Evolutionary conservation across 2,113 vertebrate species (phyloP).

Genomic region (Thryonomys swinderianus): DNA sequence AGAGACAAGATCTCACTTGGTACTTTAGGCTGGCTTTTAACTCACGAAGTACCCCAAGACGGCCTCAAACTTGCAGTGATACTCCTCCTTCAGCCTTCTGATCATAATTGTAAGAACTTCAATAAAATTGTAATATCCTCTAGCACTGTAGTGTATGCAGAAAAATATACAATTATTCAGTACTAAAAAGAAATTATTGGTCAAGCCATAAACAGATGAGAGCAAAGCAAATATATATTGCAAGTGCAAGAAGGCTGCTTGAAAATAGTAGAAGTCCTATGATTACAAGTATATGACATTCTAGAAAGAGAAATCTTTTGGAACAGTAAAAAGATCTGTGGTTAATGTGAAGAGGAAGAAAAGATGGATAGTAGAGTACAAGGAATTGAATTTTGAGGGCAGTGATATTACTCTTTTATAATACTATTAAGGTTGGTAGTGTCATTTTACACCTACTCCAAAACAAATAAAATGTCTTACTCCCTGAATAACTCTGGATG

Average conservation of each 20-base stretch:
- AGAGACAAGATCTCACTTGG: too few relatives aligned
- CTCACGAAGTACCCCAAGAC: too few relatives aligned
- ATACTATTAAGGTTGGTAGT: too few relatives aligned
- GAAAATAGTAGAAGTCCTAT: background rate
- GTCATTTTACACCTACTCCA: background rate
- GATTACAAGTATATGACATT: background rate
- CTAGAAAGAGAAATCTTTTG: background rate
- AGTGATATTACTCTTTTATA: background rate
- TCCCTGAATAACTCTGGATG: background rate
- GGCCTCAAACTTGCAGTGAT: too few relatives aligned
- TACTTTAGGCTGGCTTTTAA: too few relatives aligned
- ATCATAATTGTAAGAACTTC: background rate
- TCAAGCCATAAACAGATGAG: background rate
- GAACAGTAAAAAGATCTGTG: background rate
- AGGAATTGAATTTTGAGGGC: background rate
- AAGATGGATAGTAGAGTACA: background rate
- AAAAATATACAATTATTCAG: background rate
- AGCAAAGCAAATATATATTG: background rate
- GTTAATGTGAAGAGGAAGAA: background rate
- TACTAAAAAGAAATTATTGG: background rate
- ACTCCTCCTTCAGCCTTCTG: too few relatives aligned
- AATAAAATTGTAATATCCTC: background rate
- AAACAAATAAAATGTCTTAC: background rate
- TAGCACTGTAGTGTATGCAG: background rate
- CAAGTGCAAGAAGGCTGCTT: background rate